A percentile compares a stretch with the other conserved stretches of the same genome.
Evolutionary conservation across 2,888 invertebrate species (phyloP).

Genomic region (Erebia ligea): DNA sequence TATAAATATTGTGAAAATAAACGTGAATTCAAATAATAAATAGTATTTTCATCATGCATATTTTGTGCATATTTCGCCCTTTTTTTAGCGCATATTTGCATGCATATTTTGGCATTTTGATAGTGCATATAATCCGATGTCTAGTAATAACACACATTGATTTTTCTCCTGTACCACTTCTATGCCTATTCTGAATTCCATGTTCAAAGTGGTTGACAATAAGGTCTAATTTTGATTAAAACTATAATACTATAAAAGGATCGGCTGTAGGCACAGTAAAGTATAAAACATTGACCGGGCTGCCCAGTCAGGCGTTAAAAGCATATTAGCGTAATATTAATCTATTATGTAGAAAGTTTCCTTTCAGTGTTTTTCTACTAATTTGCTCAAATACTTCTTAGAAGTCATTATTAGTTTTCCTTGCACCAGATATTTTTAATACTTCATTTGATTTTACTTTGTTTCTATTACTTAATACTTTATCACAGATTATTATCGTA

Average conservation of each 20-base stretch:
- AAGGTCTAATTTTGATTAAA: constrained; percentile 11
- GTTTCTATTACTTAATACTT: neutral
- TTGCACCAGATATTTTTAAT: constrained; percentile 6
- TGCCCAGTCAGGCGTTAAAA: constrained; percentile 49
- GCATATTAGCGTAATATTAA: constrained; percentile 41
- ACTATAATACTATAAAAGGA: neutral
- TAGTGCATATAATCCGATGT: too few species aligned
- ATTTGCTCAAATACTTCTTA: constrained; percentile 16
- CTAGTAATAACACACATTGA: too few species aligned
- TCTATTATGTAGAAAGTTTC: constrained; percentile 47
- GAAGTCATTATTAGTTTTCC: constrained; percentile 10
- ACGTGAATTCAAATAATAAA: too few species aligned
- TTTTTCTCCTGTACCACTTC: too few species aligned
- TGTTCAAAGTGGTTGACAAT: neutral
- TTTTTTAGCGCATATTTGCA: too few species aligned
- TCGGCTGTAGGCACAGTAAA: constrained; percentile 26
- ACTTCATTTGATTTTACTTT: neutral
- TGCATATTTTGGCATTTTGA: too few species aligned
- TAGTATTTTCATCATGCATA: too few species aligned
- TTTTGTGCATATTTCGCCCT: too few species aligned
- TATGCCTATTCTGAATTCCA: too few species aligned
- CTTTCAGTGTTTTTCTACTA: constrained; percentile 19
- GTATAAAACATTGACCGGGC: constrained; percentile 47
- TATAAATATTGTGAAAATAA: too few species aligned
- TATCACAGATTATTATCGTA: too few species aligned